phyloP scores from a whole-genome alignment of 1,140 invertebrate species.

The Neodiprion fabricii region DNA sequence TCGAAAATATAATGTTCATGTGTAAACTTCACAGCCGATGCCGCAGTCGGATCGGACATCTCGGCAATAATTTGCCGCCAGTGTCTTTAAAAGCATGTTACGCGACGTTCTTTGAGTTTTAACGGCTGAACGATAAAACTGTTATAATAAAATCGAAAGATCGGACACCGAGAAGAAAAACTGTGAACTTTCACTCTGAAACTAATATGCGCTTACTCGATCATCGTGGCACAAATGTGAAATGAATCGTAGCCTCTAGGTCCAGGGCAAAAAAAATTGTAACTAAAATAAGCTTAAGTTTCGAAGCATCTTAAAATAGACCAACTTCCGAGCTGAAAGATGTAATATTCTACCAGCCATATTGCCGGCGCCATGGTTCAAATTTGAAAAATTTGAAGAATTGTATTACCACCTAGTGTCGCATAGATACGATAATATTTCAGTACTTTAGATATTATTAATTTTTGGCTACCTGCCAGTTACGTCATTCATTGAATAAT shows the following conservation, averaged over 20 bases:
- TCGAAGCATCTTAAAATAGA: slow-evolving; percentile 44
- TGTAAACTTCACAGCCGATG: neutral
- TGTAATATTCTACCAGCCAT: slow-evolving; percentile 21
- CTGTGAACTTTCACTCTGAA: neutral
- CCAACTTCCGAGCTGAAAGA: slow-evolving; percentile 36
- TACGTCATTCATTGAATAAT: neutral
- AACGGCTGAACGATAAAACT: neutral
- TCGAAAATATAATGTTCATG: neutral
- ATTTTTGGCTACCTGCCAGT: slow-evolving; percentile 3
- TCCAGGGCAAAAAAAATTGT: slow-evolving; percentile 45
- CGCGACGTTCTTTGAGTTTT: no score
- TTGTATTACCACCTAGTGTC: neutral
- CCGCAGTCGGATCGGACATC: neutral
- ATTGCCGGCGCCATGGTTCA: slow-evolving; percentile 15
- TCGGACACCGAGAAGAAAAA: neutral
- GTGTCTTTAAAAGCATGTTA: no score
- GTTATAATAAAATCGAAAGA: neutral
- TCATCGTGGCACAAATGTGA: slow-evolving; percentile 35
- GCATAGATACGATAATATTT: neutral
- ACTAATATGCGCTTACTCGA: slow-evolving; percentile 35
- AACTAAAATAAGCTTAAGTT: slow-evolving; percentile 47
- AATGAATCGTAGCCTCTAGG: slow-evolving; percentile 20
- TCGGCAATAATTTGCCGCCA: neutral
- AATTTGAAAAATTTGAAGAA: slow-evolving; percentile 1
- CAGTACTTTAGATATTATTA: slow-evolving; percentile 8